phyloP scores from a whole-genome alignment of 1,140 invertebrate species.

The Sycobia sp. region DNA sequence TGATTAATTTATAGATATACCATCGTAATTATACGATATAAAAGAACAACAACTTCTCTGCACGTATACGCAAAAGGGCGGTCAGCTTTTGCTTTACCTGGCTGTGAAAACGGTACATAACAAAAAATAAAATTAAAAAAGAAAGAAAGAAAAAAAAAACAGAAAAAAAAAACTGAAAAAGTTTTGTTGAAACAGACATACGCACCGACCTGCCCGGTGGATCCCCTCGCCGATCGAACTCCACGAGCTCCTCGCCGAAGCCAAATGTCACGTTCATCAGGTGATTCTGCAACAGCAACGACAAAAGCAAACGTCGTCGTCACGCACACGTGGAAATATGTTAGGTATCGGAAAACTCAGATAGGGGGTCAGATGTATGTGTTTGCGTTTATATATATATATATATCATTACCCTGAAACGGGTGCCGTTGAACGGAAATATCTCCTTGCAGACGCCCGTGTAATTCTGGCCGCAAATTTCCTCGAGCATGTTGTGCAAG shows the following conservation, averaged over 20 bases:
- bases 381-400: background rate
- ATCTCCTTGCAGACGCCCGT: constrained; percentile 68
- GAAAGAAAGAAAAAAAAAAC: no score
- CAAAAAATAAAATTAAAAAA: no score
- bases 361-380: no score
- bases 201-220: constrained; percentile 77
- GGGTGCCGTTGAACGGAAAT: constrained; percentile 69
- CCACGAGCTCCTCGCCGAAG: constrained; percentile 71
- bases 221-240: constrained; percentile 83
- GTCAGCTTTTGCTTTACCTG: no score
- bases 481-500: constrained; percentile 64
- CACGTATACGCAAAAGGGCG: no score
- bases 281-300: constrained; percentile 63
- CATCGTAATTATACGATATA: no score
- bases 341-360: no score
- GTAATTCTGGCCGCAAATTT: constrained; percentile 58
- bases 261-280: constrained; percentile 79
- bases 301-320: background rate
- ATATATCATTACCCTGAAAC: constrained; percentile 58
- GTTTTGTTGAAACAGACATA: constrained; percentile 47
- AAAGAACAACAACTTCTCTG: no score
- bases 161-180: no score
- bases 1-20: no score
- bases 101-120: no score
- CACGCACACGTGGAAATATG: background rate